These are phyloP conservation scores for Archips crataeganus DNA, from an alignment of 2,888 invertebrate species.

Conservation along the genomic window DNA sequence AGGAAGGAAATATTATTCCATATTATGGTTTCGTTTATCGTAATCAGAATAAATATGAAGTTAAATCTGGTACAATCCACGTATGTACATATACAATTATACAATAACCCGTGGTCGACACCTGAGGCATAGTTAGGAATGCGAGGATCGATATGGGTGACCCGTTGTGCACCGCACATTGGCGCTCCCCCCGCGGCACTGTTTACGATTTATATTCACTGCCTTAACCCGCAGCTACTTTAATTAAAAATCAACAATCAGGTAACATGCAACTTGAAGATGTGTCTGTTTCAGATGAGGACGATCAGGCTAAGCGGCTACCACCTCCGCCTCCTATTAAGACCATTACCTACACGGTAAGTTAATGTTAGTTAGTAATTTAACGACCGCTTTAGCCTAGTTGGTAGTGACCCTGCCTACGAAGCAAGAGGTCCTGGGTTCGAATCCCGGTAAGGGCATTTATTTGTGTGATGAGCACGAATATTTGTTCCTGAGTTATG, in stretches of 20 bases:
- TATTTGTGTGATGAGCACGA: no score
- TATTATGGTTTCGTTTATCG: neutral
- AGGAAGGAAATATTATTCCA: neutral
- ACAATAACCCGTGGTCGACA: neutral
- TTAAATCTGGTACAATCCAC: no score
- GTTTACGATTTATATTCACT: neutral
- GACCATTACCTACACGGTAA: conserved; percentile 92
- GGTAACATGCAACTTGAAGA: neutral
- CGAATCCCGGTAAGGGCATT: no score
- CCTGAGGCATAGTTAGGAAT: conserved; percentile 11
- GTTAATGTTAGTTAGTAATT: no score
- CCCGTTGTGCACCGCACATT: conserved; percentile 20
- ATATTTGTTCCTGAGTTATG: no score
- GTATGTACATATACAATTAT: neutral
- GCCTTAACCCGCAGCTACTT: neutral
- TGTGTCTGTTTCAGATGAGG: conserved; percentile 83
- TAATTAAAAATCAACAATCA: no score
- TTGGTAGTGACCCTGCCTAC: no score
- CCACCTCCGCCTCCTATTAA: conserved; percentile 89
- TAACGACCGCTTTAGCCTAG: no score
- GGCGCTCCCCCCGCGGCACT: neutral
- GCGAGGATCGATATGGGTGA: conserved; percentile 20
- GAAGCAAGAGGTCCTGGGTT: no score
- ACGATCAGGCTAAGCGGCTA: conserved; percentile 88
- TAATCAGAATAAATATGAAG: neutral